Evolutionary conservation across 2,888 invertebrate genomes (phyloP).

Genomic region (Cerastoderma edule): DNA sequence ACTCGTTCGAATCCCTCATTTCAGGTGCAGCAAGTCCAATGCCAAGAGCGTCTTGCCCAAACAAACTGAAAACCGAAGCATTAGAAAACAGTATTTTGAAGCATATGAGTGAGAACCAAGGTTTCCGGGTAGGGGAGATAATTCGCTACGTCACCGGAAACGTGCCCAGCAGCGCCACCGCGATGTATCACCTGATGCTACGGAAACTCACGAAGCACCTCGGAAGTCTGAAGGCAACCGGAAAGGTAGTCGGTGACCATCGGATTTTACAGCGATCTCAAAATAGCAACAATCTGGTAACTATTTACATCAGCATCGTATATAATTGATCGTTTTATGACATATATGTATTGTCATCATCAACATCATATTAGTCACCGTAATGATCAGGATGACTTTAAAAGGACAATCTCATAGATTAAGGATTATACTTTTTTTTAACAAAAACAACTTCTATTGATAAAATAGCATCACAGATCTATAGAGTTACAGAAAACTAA

Average conservation of each 20-base stretch:
- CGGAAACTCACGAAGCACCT: constrained; percentile 63
- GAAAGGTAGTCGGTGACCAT: constrained; percentile 45
- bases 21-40: constrained; percentile 71
- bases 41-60: constrained; percentile 76
- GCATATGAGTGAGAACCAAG: constrained; percentile 79
- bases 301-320: neutral
- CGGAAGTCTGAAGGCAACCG: constrained; percentile 41
- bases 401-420: too few relatives aligned
- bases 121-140: constrained; percentile 77
- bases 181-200: constrained; percentile 78
- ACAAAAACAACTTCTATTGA: neutral
- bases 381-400: too few relatives aligned
- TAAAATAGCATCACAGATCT: too few relatives aligned
- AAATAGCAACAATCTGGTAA: constrained; percentile 5
- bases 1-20: too few relatives aligned
- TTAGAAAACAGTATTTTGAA: constrained; percentile 76
- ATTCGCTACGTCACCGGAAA: constrained; percentile 79
- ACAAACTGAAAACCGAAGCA: constrained; percentile 75
- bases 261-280: constrained; percentile 20
- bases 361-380: too few relatives aligned
- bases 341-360: too few relatives aligned
- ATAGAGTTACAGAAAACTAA: too few relatives aligned
- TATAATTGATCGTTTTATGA: too few relatives aligned
- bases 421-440: too few relatives aligned
- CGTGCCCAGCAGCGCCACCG: constrained; percentile 77